These are phyloP conservation scores for Polyploca ridens DNA, from an alignment of 2,888 invertebrate species.

Conservation along the genomic window DNA sequence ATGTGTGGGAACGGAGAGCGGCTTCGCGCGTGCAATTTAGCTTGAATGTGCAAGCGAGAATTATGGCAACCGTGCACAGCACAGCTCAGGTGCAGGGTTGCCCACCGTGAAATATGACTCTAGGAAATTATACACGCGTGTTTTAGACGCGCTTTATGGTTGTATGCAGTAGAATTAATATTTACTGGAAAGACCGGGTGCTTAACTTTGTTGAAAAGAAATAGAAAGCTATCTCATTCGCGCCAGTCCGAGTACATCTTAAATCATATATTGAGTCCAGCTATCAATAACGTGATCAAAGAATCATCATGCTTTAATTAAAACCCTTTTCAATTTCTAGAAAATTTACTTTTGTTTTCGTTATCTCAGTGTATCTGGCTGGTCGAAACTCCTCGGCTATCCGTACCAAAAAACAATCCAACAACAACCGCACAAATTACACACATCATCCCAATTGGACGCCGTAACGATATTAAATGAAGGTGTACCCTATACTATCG, in stretches of 20 bases:
- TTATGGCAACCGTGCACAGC: conserved; percentile 73
- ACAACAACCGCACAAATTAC: conserved; percentile 68
- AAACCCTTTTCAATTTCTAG: too few species aligned
- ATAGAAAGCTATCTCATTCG: too few species aligned
- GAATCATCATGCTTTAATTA: too few species aligned
- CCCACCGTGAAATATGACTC: conserved; percentile 18
- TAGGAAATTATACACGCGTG: background rate
- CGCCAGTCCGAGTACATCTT: too few species aligned
- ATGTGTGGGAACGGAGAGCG: conserved; percentile 75
- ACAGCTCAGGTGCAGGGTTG: conserved; percentile 62
- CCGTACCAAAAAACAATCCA: conserved; percentile 23
- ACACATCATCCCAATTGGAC: conserved; percentile 73
- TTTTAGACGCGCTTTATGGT: background rate
- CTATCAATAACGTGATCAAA: too few species aligned
- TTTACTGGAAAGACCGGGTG: too few species aligned
- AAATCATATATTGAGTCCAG: too few species aligned
- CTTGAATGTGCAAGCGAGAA: conserved; percentile 70
- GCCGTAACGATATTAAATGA: conserved; percentile 81
- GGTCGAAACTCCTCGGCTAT: conserved; percentile 40
- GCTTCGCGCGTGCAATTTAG: conserved; percentile 67
- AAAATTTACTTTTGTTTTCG: background rate
- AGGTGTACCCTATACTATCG: conserved; percentile 69
- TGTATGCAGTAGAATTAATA: background rate
- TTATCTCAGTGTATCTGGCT: background rate
- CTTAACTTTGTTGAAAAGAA: too few species aligned